These are phyloP conservation scores for Lamellibrachia luymesi DNA, from an alignment of 1,140 invertebrate genomes.

Conservation along the genomic window DNA sequence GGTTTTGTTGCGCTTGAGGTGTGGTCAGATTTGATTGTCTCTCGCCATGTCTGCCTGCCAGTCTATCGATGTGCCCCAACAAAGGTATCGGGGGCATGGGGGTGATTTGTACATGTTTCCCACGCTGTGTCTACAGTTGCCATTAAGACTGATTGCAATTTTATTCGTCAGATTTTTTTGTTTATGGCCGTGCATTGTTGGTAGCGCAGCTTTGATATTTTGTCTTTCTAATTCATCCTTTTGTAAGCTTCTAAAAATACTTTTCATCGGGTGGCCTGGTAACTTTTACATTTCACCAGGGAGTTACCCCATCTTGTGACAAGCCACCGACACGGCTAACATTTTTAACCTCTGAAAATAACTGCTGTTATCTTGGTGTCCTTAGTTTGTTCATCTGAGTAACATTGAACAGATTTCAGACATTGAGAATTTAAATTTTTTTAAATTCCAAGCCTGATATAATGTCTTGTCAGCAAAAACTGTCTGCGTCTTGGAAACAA, in stretches of 20 bases:
- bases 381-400: not conserved
- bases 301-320: not conserved
- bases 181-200: not conserved
- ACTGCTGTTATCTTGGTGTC: not conserved
- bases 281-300: not conserved
- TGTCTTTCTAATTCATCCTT: slow-evolving; percentile 1
- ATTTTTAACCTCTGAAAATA: not conserved
- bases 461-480: not conserved
- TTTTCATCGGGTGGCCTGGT: not conserved
- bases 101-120: not conserved
- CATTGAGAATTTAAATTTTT: not conserved
- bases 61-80: not conserved
- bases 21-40: not conserved
- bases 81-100: not conserved
- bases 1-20: not conserved
- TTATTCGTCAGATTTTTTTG: not conserved
- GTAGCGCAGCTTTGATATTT: not conserved
- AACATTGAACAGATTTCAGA: too few species aligned
- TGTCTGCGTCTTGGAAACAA: not conserved
- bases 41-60: not conserved
- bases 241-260: not conserved
- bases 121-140: not conserved
- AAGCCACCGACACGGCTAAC: not conserved
- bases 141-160: slow-evolving; percentile 1
- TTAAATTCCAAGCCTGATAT: not conserved